Percentiles rank a stretch among this genome's conserved stretches.
These are phyloP conservation scores for Malaclemys terrapin DNA, from an alignment of 2,113 vertebrate genomes.

Conservation along the genomic window DNA sequence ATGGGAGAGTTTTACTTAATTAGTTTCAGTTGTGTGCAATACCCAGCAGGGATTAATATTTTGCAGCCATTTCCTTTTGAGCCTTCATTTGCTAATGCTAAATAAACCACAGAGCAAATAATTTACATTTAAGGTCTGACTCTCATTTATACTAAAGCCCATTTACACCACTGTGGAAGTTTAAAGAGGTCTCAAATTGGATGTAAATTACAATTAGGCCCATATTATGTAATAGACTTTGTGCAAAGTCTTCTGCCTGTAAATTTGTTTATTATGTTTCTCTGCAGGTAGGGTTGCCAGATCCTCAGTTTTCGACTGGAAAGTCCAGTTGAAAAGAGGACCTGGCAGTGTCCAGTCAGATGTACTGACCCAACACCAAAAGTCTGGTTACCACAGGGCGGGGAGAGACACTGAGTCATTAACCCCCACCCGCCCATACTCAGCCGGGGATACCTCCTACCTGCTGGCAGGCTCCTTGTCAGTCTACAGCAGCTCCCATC, in stretches of 20 bases:
- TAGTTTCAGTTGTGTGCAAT: not conserved
- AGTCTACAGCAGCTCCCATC: no score
- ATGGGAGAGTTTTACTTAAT: not conserved
- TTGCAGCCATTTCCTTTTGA: not conserved
- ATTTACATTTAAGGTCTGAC: rapidly evolving
- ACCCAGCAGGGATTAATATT: not conserved
- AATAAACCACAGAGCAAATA: not conserved
- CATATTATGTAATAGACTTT: not conserved
- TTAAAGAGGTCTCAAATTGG: not conserved
- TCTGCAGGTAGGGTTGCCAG: not conserved
- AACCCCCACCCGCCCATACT: no score
- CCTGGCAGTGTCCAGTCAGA: no score
- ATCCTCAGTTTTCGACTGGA: no score
- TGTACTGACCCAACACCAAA: no score
- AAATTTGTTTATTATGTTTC: not conserved
- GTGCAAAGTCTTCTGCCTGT: not conserved
- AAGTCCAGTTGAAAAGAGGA: no score
- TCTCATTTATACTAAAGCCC: not conserved
- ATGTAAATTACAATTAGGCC: not conserved
- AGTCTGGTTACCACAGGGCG: no score
- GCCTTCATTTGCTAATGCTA: not conserved
- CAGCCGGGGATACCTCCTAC: no score
- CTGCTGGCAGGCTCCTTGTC: no score
- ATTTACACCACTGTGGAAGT: not conserved
- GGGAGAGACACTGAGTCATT: no score